Conservation (phyloP, 2,113 vertebrate genomes). For the Malurus alboscapulatus region DNA sequence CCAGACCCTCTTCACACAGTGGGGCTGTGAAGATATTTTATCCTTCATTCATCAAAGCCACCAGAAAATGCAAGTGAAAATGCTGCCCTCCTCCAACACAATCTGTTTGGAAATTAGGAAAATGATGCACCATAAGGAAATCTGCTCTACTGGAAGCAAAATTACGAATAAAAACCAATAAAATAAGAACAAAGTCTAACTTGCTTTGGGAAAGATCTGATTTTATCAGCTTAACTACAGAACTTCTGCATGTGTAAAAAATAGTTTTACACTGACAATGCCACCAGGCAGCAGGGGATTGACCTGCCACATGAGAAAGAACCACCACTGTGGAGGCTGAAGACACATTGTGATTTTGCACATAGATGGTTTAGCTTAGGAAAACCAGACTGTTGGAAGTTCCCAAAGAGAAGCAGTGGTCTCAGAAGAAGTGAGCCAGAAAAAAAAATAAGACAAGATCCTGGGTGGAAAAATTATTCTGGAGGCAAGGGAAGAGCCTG, state of each 20-base stretch:
- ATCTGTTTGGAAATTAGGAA: conserved; percentile 20
- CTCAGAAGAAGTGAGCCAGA: not conserved
- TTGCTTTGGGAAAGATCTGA: conserved; percentile 19
- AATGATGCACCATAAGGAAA: not conserved
- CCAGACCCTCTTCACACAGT: not conserved
- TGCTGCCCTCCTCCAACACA: conserved; percentile 13
- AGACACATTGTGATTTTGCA: not conserved
- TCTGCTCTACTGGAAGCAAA: not conserved
- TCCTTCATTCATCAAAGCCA: conserved; percentile 29
- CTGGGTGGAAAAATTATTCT: not conserved
- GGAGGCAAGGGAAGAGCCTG: not conserved
- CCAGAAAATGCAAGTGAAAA: conserved; percentile 17
- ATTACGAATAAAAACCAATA: not conserved
- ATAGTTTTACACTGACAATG: fast-evolving
- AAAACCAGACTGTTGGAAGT: not conserved
- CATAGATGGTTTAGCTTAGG: not conserved
- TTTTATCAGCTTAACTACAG: conserved; percentile 36
- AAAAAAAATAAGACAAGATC: not conserved
- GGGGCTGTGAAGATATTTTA: not conserved
- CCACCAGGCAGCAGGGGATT: not conserved
- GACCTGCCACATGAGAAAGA: not conserved
- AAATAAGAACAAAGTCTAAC: not conserved
- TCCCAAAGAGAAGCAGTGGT: not conserved
- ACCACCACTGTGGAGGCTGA: not conserved
- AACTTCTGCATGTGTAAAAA: not conserved